Evolutionary conservation across 2,797 vertebrate species (phyloP).

Genomic region (Salarias fasciatus): DNA sequence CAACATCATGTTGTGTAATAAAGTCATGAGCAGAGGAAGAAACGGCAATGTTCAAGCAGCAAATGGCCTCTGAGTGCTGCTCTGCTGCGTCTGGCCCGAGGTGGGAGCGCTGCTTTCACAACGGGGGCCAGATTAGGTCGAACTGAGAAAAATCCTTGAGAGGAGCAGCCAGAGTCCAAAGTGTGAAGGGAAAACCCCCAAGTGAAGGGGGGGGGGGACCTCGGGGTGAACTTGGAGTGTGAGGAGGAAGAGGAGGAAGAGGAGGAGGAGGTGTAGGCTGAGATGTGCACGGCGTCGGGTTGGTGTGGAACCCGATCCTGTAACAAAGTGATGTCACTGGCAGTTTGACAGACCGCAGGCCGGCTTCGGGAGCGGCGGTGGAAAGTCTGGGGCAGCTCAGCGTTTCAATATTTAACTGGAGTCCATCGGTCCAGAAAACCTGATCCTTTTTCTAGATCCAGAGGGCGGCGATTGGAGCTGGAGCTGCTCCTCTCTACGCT

Average conservation of each 20-base stretch:
- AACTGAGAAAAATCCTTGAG: too few species aligned
- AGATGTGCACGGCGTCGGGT: background rate
- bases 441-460: background rate
- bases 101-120: too few species aligned
- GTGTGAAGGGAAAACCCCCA: background rate
- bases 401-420: conserved; percentile 38
- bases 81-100: too few species aligned
- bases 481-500: too few species aligned
- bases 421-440: conserved; percentile 15
- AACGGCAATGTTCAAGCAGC: too few species aligned
- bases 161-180: too few species aligned
- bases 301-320: conserved; percentile 48
- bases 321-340: conserved; percentile 57
- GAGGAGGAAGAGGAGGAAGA: background rate
- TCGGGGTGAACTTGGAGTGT: conserved; percentile 11
- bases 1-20: too few species aligned
- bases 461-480: background rate
- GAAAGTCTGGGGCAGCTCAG: conserved; percentile 61
- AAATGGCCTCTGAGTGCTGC: too few species aligned
- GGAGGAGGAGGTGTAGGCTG: conserved; percentile 5
- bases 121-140: too few species aligned
- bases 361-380: conserved; percentile 44
- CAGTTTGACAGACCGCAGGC: conserved; percentile 63
- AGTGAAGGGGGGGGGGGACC: background rate
- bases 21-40: too few species aligned